Percentiles rank a stretch among this genome's conserved stretches.
These are phyloP conservation scores for Onychomys leucogaster DNA, from an alignment of 2,797 vertebrate species.

Conservation along the genomic window DNA sequence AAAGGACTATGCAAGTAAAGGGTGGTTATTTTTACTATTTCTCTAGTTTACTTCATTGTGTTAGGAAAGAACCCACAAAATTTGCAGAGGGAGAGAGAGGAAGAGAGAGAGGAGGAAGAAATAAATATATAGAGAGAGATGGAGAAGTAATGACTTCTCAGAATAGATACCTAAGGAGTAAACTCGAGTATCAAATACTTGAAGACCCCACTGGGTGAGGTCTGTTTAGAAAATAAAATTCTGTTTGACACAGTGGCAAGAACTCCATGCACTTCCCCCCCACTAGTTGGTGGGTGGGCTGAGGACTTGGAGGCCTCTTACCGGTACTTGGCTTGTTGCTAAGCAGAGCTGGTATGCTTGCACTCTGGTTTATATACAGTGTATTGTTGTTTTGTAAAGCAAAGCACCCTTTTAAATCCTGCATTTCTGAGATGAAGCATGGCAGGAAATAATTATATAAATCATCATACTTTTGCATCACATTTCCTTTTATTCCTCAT, in stretches of 20 bases:
- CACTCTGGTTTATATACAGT: slow-evolving; percentile 90
- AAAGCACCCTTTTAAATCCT: slow-evolving; percentile 85
- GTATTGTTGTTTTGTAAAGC: slow-evolving; percentile 82
- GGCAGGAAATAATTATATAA: slow-evolving; percentile 84
- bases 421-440: slow-evolving; percentile 82
- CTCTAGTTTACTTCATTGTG: not conserved
- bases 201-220: not conserved
- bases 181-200: slow-evolving; percentile 35
- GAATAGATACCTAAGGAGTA: not conserved
- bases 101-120: too few relatives aligned
- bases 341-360: slow-evolving; percentile 89
- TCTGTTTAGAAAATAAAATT: slow-evolving; percentile 71
- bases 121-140: not conserved
- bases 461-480: slow-evolving; percentile 75
- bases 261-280: slow-evolving; percentile 82
- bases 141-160: slow-evolving; percentile 43
- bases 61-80: not conserved
- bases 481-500: slow-evolving; percentile 81
- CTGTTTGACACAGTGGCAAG: slow-evolving; percentile 86
- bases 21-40: not conserved
- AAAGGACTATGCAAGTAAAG: not conserved
- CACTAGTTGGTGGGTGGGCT: slow-evolving; percentile 88
- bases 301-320: slow-evolving; percentile 88
- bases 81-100: not conserved
- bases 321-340: slow-evolving; percentile 89